Evolutionary conservation across 2,797 vertebrate genomes (phyloP), one percentile per base, ranked within the genome.

Genomic region (Adrianichthys oophorus): DNA sequence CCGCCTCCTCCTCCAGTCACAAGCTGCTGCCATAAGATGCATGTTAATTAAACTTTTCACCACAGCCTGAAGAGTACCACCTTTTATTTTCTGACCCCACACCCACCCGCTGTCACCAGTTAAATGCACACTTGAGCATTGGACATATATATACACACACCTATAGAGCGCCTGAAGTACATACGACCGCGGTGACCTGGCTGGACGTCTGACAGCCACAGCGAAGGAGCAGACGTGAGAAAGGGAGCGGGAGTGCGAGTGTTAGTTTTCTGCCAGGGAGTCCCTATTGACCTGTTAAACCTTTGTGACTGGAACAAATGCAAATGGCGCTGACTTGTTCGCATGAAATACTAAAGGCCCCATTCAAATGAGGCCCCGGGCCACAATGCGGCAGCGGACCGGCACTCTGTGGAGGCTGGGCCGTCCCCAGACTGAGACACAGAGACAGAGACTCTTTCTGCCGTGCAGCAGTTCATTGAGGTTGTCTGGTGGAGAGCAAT

Each of bases 241-340:
- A 48, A 62, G 60, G 51, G 44, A 61, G 52, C 70, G 45, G 56
- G 67, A 76, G 73, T 82, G 72, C 37, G 15, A 89, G 88, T 91
- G 91, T 91, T 88, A 80, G 82, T 86, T 91, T 92, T 92, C 90
- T 92, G 92, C 87, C 91, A 95, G 92, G 90, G 92, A 91, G 92
- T 92, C 91, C 93, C 92, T 92, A 91, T 93, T 95, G 94, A 95
- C 95, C 95, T 96, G 94, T 89, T 95, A 95, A 95, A 94, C 93
- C 94, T 94, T 94, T 93, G 92, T 93, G 94, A 95, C 95, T 95
- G 94, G 93, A 94, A 94, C 92, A 95, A 94, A 95, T 96, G 95
- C 94, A 95, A 96, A 96, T 96, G 90, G 91, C 91, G 89, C 93
- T 92, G 93, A 95, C 93, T 95, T 94, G 93, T 93, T 93, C 94